Conservation (phyloP, 2,888 invertebrate species). For the Nowickia ferox region DNA sequence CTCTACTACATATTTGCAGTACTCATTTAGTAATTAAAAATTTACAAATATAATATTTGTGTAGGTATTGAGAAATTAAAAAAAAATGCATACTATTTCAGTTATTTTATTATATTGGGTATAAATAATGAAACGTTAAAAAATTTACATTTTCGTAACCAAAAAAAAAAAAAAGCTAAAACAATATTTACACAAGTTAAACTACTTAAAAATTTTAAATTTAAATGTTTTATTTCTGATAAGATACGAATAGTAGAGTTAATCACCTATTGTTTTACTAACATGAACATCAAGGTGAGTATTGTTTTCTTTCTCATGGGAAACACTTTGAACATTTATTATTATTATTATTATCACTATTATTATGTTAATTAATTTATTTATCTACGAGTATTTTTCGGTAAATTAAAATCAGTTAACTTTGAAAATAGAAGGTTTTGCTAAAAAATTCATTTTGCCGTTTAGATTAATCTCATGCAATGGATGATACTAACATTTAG, state of each 20-base stretch:
- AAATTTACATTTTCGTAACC: conserved; percentile 3
- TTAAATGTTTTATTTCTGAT: conserved; percentile 20
- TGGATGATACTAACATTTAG: too few relatives aligned
- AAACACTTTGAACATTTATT: background rate
- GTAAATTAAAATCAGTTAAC: too few relatives aligned
- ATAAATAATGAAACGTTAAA: background rate
- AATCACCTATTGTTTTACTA: background rate
- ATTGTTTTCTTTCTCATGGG: background rate
- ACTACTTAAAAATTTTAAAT: background rate
- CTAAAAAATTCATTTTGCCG: too few relatives aligned
- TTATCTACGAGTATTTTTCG: too few relatives aligned
- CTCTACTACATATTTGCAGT: background rate
- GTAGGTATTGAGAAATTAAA: conserved; percentile 13
- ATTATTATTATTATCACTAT: too few relatives aligned
- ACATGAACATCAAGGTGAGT: background rate
- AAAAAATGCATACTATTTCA: background rate
- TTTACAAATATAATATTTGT: background rate
- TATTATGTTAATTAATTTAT: too few relatives aligned
- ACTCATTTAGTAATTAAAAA: background rate
- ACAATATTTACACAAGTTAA: conserved; percentile 2
- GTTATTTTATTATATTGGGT: background rate
- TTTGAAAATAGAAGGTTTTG: too few relatives aligned
- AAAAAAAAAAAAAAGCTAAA: background rate
- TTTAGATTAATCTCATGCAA: too few relatives aligned
- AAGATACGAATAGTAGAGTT: conserved; percentile 21